Evolutionary conservation across 2,797 vertebrate genomes (phyloP), one percentile per base, ranked within the genome.

Genomic region (Picus viridis): DNA sequence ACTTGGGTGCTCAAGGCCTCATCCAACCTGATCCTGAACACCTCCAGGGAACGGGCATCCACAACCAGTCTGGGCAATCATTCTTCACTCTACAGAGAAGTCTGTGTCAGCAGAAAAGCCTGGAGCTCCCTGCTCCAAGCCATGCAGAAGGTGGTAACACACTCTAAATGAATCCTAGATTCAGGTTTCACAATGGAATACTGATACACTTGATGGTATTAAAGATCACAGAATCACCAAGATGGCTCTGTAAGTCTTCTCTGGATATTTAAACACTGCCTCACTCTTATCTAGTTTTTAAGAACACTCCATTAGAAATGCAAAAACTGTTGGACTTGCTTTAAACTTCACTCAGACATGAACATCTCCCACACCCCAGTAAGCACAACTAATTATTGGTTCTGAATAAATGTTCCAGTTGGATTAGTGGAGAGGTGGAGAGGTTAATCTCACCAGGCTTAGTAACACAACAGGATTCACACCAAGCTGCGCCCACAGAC

Each of bases 181-280:
- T 93, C 96, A 72, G 94, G 90, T 64, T 54, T 98, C 90, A 96
- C 97, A 61, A 96, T 95, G 53, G 49, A 97, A 72, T 27, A 94
- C 82, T 13, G 94, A 98, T 72, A 96, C 90, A 51, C 75, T 96
- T 62, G 96, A 97, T 62, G 96, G 97, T 63, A 51, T 92, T 69
- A 96, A 96, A 84, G 96, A 39, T 39, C 39, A 39, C 39, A 39
- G 39, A 39, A 39, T 39, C 39, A 39, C 39, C 39, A 39, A 39
- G 39, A 94, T 36, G 86, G 97, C 49, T 95, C 96, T 73, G 49
- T 93, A 89, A 85, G 94, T 91, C 96, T 92, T 34, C 94, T 61
- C 62, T 95, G 88, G 90, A 47, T 56, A 30, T 54, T 53, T 45
- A 36, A 43, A 56, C 32, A 61, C n/a, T 64, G n/a, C 56, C 82